Conservation (phyloP, 2,113 vertebrate genomes). For the Chlamydotis undulata region DNA sequence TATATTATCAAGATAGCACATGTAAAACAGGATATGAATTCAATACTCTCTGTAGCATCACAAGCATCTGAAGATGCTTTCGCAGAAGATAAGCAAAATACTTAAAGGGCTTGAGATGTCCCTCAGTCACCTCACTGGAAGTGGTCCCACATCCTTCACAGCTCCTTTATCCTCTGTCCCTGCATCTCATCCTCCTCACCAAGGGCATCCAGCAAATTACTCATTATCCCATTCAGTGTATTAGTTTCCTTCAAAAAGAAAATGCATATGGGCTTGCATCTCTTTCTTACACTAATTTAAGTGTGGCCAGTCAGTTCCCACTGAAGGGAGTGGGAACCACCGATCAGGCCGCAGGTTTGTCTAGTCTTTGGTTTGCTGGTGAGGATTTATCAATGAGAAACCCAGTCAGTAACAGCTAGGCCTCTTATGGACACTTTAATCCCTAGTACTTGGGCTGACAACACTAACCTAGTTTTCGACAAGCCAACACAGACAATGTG, state of each 20-base stretch:
- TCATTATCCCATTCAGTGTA: neutral
- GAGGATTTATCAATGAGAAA: neutral
- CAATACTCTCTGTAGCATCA: neutral
- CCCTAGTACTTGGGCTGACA: neutral
- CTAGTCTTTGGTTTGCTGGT: neutral
- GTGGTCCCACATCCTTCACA: accelerated
- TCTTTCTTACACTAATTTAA: neutral
- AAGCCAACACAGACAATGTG: accelerated
- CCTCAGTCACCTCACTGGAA: neutral
- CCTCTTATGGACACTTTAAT: neutral
- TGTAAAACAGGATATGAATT: neutral
- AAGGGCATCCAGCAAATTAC: neutral
- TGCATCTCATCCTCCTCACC: neutral
- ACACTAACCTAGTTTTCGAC: neutral
- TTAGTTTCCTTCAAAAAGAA: neutral
- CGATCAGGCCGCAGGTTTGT: neutral
- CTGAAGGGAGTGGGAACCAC: neutral
- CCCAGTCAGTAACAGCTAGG: neutral
- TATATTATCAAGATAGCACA: neutral
- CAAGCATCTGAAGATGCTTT: neutral
- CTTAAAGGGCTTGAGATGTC: neutral
- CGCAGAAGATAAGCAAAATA: neutral
- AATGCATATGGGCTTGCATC: neutral
- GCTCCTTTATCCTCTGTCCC: neutral
- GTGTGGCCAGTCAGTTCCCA: neutral